phyloP scores from a whole-genome alignment of 2,113 vertebrate genomes.

The Hypomesus transpacificus region DNA sequence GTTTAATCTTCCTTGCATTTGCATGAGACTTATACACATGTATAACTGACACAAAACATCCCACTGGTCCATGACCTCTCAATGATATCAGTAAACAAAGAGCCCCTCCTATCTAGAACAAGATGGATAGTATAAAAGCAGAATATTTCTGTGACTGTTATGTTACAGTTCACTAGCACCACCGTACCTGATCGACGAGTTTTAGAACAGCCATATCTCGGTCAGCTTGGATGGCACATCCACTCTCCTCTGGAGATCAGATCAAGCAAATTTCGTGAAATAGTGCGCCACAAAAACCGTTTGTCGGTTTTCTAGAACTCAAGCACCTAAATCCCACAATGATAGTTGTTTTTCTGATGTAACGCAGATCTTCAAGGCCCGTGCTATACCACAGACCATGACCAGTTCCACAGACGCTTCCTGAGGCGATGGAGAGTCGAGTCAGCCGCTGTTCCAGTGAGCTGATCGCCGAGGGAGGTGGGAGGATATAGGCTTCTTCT shows the following conservation, averaged over 20 bases:
- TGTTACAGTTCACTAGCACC: not conserved
- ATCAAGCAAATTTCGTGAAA: constrained; percentile 28
- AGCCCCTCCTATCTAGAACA: not conserved
- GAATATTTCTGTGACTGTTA: not conserved
- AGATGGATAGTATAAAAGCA: not conserved
- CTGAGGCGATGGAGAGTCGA: constrained; percentile 46
- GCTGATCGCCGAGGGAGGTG: constrained; percentile 42
- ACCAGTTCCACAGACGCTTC: constrained; percentile 56
- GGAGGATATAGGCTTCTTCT: constrained; percentile 37
- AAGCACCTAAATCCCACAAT: not conserved
- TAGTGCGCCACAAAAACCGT: constrained; percentile 19
- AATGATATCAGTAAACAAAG: no score
- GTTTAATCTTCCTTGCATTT: no score
- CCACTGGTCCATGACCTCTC: no score
- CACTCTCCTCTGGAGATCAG: constrained; percentile 44
- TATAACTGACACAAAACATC: no score
- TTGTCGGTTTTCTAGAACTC: not conserved
- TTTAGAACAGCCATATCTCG: constrained; percentile 78
- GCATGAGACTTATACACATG: no score
- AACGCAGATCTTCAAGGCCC: constrained; percentile 48
- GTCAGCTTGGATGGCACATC: constrained; percentile 61
- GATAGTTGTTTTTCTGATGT: constrained; percentile 11
- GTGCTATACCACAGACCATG: constrained; percentile 51
- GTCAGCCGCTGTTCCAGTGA: constrained; percentile 34
- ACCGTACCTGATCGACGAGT: constrained; percentile 74